phyloP scores from a whole-genome alignment of 2,797 vertebrate species.

The Sphenopsis melanotis region DNA sequence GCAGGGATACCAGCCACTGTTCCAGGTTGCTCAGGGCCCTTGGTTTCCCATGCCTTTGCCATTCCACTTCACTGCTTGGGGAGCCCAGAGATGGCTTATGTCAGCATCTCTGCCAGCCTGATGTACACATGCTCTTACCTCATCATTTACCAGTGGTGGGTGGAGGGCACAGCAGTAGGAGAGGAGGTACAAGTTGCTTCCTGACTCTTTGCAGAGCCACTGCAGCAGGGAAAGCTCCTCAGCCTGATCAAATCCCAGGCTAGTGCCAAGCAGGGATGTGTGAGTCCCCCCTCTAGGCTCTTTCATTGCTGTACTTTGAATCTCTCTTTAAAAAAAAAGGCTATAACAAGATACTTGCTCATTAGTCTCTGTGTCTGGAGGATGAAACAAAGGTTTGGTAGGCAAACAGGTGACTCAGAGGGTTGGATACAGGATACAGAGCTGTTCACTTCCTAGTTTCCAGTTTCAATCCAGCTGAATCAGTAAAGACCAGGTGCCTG shows the following conservation, averaged over 20 bases:
- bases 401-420: slow-evolving; percentile 29
- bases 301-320: not conserved
- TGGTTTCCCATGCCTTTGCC: not conserved
- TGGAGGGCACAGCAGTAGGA: not conserved
- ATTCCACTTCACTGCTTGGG: not conserved
- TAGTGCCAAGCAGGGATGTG: not conserved
- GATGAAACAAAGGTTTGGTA: slow-evolving; percentile 13
- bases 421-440: slow-evolving; percentile 22
- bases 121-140: slow-evolving; percentile 10
- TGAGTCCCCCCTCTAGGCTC: not conserved
- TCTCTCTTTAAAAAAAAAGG: not conserved
- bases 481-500: not conserved
- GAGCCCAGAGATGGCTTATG: not conserved
- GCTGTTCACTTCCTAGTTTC: not conserved
- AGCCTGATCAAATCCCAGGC: not conserved
- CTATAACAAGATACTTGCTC: not conserved
- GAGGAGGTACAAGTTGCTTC: not conserved
- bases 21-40: not conserved
- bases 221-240: not conserved
- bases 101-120: slow-evolving; percentile 30
- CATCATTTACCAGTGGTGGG: not conserved
- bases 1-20: not conserved
- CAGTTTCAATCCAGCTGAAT: slow-evolving; percentile 38
- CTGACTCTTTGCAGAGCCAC: not conserved
- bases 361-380: not conserved